Conservation (phyloP, 2,797 vertebrate genomes). For the Poecilia gillii region DNA sequence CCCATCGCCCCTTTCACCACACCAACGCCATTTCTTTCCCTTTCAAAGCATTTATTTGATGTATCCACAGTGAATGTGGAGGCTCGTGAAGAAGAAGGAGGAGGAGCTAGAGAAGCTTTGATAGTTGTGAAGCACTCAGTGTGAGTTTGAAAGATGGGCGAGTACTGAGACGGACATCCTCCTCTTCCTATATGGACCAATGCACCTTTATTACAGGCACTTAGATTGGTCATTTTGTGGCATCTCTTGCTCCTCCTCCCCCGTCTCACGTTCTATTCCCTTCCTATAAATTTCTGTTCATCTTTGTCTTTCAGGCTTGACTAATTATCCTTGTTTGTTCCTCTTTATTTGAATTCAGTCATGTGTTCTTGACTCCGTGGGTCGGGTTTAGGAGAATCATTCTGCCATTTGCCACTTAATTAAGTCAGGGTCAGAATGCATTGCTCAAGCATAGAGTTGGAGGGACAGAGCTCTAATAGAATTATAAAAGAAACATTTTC, state of each 20-base stretch:
- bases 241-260: slow-evolving; percentile 63
- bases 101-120: slow-evolving; percentile 64
- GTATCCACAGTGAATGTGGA: slow-evolving; percentile 75
- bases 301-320: slow-evolving; percentile 85
- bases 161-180: slow-evolving; percentile 76
- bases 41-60: slow-evolving; percentile 81
- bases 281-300: slow-evolving; percentile 78
- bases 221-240: slow-evolving; percentile 70
- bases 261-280: slow-evolving; percentile 70
- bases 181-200: slow-evolving; percentile 66
- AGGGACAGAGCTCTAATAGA: slow-evolving; percentile 74
- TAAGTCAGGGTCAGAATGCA: slow-evolving; percentile 83
- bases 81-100: slow-evolving; percentile 56
- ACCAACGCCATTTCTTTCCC: slow-evolving; percentile 63
- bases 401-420: slow-evolving; percentile 85
- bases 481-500: slow-evolving; percentile 77
- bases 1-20: slow-evolving; percentile 4
- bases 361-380: slow-evolving; percentile 85
- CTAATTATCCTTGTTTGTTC: slow-evolving; percentile 89
- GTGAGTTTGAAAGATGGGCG: slow-evolving; percentile 72
- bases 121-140: slow-evolving; percentile 77
- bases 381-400: slow-evolving; percentile 83
- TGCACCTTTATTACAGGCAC: slow-evolving; percentile 70
- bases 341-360: slow-evolving; percentile 85
- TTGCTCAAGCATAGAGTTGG: slow-evolving; percentile 72